These are phyloP conservation scores for Neomonachus schauinslandi DNA, from an alignment of 2,113 vertebrate genomes.

Conservation along the genomic window DNA sequence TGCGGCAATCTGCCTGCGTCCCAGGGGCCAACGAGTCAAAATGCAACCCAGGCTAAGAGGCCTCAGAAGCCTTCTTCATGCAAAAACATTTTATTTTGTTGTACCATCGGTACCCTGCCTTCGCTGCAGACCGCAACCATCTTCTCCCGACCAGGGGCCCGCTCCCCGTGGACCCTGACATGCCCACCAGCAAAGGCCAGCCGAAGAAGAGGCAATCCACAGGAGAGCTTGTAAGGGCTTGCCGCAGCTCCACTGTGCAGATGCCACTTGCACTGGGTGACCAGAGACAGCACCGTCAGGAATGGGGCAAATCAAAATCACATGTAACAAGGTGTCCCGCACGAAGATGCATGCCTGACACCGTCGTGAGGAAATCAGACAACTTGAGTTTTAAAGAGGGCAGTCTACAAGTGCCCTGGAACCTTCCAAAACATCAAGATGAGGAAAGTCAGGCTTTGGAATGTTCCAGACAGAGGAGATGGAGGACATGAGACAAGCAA, in stretches of 20 bases:
- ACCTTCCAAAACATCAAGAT: not conserved
- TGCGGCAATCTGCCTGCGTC: not conserved
- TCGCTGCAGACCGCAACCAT: not conserved
- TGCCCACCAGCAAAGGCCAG: not conserved
- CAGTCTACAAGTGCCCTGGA: not conserved
- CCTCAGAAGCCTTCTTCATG: not conserved
- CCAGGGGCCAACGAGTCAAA: not conserved
- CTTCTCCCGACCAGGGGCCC: not conserved
- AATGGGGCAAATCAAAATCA: not conserved
- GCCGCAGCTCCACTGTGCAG: not conserved
- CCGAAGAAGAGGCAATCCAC: not conserved
- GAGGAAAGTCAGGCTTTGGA: not conserved
- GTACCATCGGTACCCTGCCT: accelerated
- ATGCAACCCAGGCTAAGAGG: not conserved
- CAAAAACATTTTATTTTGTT: not conserved
- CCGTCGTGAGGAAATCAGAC: not conserved
- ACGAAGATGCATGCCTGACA: too few species aligned
- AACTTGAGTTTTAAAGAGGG: too few species aligned
- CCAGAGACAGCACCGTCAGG: not conserved
- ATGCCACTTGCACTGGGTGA: too few species aligned
- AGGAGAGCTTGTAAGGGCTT: not conserved
- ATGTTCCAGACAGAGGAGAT: not conserved
- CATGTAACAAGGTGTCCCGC: accelerated
- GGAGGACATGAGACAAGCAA: not conserved
- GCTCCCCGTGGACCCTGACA: not conserved